Evolutionary conservation across 2,888 invertebrate species (phyloP).

Genomic region (Chymomyza procnemis): DNA sequence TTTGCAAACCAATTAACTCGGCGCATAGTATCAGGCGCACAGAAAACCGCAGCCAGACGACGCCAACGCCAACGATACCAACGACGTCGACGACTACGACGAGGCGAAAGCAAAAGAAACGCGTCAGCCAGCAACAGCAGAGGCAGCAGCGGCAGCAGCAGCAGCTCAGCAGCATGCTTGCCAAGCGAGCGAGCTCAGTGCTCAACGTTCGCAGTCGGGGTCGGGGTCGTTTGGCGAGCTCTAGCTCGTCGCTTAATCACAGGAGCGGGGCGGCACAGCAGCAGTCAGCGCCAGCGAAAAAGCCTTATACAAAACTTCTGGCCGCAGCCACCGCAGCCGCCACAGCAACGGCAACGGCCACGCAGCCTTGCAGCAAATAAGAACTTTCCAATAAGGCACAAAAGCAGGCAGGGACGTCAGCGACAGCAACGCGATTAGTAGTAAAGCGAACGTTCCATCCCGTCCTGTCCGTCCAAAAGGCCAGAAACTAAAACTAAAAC

Average conservation of each 20-base stretch:
- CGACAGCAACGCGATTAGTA: slow-evolving; percentile 6
- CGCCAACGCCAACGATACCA: too few species aligned
- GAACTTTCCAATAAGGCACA: slow-evolving; percentile 49
- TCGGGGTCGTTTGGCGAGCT: neutral
- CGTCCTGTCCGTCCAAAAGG: too few species aligned
- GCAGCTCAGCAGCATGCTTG: slow-evolving; percentile 16
- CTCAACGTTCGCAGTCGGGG: neutral
- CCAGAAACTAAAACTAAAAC: slow-evolving; percentile 1
- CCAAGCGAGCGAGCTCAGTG: too few species aligned
- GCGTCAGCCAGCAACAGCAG: slow-evolving; percentile 14
- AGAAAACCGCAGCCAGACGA: slow-evolving; percentile 67
- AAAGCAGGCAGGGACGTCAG: slow-evolving; percentile 12
- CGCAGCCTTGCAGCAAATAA: slow-evolving; percentile 43
- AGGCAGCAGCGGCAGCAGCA: slow-evolving; percentile 31
- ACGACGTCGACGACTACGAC: neutral
- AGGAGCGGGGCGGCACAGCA: slow-evolving; percentile 4
- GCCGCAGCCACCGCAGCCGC: slow-evolving; percentile 37
- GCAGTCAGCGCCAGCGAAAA: slow-evolving; percentile 34
- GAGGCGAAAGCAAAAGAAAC: slow-evolving; percentile 21
- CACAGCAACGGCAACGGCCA: neutral
- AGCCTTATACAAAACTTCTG: slow-evolving; percentile 5
- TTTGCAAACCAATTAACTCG: slow-evolving; percentile 78
- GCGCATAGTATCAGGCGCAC: slow-evolving; percentile 75
- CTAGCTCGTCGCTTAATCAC: neutral
- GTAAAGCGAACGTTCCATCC: neutral